These are phyloP conservation scores for Temnothorax rugatulus DNA, from an alignment of 2,888 invertebrate species.

Conservation along the genomic window DNA sequence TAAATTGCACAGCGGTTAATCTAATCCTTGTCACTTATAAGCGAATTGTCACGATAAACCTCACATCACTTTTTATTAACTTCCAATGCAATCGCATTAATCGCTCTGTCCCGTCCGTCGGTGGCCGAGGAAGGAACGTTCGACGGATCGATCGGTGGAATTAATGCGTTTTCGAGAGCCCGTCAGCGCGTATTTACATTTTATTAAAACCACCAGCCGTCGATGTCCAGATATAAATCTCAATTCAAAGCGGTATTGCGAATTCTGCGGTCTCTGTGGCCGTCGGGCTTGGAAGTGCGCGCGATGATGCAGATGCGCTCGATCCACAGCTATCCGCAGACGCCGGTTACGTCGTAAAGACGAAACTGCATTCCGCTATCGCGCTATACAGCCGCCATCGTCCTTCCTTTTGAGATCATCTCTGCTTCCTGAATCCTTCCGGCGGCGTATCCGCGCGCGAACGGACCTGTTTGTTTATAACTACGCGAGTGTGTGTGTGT, in stretches of 20 bases:
- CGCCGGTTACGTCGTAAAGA: conserved; percentile 62
- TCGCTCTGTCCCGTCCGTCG: conserved; percentile 5
- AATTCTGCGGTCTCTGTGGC: conserved; percentile 52
- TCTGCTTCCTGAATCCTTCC: conserved; percentile 18
- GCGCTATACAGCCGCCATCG: conserved; percentile 30
- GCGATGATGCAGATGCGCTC: conserved; percentile 60
- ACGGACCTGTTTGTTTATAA: conserved; percentile 67
- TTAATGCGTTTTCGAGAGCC: conserved; percentile 60
- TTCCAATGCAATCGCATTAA: neutral
- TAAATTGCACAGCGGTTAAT: neutral
- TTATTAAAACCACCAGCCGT: conserved; percentile 73
- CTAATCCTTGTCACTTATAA: neutral
- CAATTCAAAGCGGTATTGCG: conserved; percentile 69
- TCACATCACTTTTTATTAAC: conserved; percentile 4
- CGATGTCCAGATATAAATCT: conserved; percentile 71
- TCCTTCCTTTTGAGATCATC: conserved; percentile 17
- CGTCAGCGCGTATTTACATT: conserved; percentile 73
- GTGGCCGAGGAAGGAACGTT: conserved; percentile 2
- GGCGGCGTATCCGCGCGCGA: conserved; percentile 1
- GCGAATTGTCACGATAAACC: neutral
- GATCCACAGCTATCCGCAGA: conserved; percentile 60
- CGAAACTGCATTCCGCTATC: conserved; percentile 68
- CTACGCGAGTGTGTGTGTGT: conserved; percentile 17
- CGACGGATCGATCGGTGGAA: conserved; percentile 47
- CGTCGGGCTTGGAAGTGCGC: conserved; percentile 9